Percentiles rank a stretch among this genome's conserved stretches.
phyloP scores from a whole-genome alignment of 1,140 invertebrate genomes.

The Halesus radiatus region DNA sequence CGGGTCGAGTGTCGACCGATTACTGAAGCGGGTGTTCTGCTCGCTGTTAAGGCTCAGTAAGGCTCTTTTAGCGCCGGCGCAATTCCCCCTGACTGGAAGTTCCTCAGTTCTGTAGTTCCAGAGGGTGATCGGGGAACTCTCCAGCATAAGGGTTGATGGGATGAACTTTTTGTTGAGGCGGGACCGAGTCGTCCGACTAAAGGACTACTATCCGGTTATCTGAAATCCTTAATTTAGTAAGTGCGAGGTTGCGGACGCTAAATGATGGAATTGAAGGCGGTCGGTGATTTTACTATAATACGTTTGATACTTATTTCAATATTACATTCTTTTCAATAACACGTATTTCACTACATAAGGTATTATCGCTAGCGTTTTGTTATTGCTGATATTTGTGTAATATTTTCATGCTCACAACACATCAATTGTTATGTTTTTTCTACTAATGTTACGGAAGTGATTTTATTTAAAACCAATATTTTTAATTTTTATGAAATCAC shows the following conservation, averaged over 20 bases:
- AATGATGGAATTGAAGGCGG: too few species aligned
- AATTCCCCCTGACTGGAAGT: not conserved
- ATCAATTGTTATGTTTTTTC: too few species aligned
- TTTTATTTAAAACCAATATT: too few species aligned
- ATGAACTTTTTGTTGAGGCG: conserved; percentile 42
- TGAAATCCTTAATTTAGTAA: conserved; percentile 38
- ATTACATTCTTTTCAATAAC: too few species aligned
- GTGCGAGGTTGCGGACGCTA: conserved; percentile 10
- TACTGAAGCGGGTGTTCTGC: conserved; percentile 33
- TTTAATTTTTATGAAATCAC: too few species aligned
- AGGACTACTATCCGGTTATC: conserved; percentile 34
- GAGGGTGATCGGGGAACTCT: conserved; percentile 30
- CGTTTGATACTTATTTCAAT: too few species aligned
- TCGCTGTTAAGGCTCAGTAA: conserved; percentile 1
- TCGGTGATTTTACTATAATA: too few species aligned
- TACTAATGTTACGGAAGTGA: too few species aligned
- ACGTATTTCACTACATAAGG: too few species aligned
- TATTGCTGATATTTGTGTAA: too few species aligned
- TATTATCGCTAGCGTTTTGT: too few species aligned
- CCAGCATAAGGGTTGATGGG: not conserved
- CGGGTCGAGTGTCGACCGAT: conserved; percentile 13
- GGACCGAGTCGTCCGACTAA: conserved; percentile 14
- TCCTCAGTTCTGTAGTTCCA: not conserved
- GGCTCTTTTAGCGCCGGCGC: conserved; percentile 41
- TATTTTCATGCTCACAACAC: too few species aligned